These are phyloP conservation scores for Clusia tigrina DNA, from an alignment of 2,888 invertebrate species.

Conservation along the genomic window DNA sequence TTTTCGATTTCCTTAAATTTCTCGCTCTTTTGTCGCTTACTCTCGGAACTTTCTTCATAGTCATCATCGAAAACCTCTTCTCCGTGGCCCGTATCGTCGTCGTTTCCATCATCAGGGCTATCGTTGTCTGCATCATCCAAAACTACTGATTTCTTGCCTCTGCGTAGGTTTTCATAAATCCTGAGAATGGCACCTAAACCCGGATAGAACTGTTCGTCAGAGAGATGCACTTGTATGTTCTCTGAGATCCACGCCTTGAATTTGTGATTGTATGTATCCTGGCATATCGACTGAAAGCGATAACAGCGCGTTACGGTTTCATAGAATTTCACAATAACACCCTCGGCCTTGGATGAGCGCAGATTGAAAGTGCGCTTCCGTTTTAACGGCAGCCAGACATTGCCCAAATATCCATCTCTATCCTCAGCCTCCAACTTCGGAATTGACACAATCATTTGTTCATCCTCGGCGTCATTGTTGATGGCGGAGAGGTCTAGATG, in stretches of 20 bases:
- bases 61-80: conserved; percentile 15
- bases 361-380: conserved; percentile 56
- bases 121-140: too few species aligned
- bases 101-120: conserved; percentile 24
- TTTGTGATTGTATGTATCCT: conserved; percentile 50
- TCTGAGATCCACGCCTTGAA: conserved; percentile 56
- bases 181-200: conserved; percentile 58
- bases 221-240: conserved; percentile 52
- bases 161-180: conserved; percentile 48
- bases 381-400: conserved; percentile 60
- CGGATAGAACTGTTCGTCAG: conserved; percentile 60
- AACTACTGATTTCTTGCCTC: conserved; percentile 21
- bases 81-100: conserved; percentile 27
- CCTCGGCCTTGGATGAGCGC: conserved; percentile 49
- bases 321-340: conserved; percentile 56
- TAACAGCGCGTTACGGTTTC: conserved; percentile 56
- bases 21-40: conserved; percentile 3
- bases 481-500: conserved; percentile 46
- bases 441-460: conserved; percentile 55
- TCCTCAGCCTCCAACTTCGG: conserved; percentile 55
- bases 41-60: conserved; percentile 6
- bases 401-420: conserved; percentile 46
- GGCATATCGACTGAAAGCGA: conserved; percentile 48
- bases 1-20: conserved; percentile 11
- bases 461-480: conserved; percentile 40